Conservation (phyloP, 2,888 invertebrate genomes). For the Amaurobius ferox region DNA sequence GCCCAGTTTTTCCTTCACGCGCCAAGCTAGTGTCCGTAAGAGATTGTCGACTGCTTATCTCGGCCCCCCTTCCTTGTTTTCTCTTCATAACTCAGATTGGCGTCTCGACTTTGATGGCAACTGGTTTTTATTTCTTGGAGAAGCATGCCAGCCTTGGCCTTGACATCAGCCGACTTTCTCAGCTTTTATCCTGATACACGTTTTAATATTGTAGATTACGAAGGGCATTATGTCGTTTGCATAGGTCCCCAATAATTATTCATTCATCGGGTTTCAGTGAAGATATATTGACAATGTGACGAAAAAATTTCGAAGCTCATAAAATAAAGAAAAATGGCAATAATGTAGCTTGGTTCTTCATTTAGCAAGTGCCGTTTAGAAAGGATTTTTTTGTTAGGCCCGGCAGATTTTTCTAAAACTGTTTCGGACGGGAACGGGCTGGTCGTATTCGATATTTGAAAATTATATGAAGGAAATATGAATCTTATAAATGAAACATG, state of each 20-base stretch:
- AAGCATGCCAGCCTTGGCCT: background rate
- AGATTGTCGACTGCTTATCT: background rate
- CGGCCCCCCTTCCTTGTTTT: background rate
- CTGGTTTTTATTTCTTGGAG: background rate
- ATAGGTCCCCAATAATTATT: background rate
- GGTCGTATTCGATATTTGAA: too few relatives aligned
- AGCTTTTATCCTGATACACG: background rate
- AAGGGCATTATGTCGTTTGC: slow-evolving; percentile 38
- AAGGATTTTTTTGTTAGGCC: too few relatives aligned
- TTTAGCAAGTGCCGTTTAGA: too few relatives aligned
- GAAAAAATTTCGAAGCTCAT: too few relatives aligned
- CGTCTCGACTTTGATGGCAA: background rate
- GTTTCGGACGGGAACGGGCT: too few relatives aligned
- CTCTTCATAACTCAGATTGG: background rate
- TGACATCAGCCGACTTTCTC: background rate
- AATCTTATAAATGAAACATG: too few relatives aligned
- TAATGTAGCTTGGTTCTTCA: too few relatives aligned
- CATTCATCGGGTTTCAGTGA: too few relatives aligned
- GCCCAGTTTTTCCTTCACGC: background rate
- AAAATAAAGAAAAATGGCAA: too few relatives aligned
- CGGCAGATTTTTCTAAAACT: too few relatives aligned
- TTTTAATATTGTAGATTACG: slow-evolving; percentile 27
- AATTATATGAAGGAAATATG: too few relatives aligned
- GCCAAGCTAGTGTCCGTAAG: background rate
- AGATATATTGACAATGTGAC: too few relatives aligned